Evolutionary conservation across 1,140 invertebrate species (phyloP).

Genomic region (Micrasema longulum): DNA sequence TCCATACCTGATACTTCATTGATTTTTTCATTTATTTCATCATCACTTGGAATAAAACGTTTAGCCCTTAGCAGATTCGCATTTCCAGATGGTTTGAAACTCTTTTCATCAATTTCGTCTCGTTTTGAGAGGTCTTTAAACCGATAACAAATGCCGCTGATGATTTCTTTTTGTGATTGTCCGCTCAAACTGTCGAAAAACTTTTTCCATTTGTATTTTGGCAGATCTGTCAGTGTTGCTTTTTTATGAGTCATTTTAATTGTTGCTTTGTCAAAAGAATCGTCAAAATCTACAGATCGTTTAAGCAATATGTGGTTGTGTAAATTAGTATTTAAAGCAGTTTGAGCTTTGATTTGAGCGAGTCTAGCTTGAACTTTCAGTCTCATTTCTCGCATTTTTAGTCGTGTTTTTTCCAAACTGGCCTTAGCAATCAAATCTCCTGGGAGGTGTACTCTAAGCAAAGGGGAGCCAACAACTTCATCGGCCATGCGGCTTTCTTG

Average conservation of each 20-base stretch:
- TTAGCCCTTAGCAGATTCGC: not conserved
- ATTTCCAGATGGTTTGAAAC: not conserved
- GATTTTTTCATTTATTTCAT: conserved; percentile 18
- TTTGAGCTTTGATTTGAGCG: conserved; percentile 41
- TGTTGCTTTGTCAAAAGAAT: too few relatives aligned
- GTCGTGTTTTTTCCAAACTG: conserved; percentile 40
- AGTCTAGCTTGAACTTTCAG: conserved; percentile 44
- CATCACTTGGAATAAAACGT: conserved; percentile 11
- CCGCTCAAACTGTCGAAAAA: not conserved
- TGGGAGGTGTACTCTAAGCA: not conserved
- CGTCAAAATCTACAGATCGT: not conserved
- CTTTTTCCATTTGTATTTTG: conserved; percentile 15
- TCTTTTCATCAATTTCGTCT: not conserved
- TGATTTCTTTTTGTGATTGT: not conserved
- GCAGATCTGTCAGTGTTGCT: not conserved
- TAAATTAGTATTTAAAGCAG: conserved; percentile 6
- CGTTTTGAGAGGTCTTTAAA: not conserved
- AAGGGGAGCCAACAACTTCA: conserved; percentile 4
- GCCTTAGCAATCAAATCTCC: conserved; percentile 2
- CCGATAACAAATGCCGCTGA: not conserved
- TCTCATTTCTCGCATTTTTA: conserved; percentile 44
- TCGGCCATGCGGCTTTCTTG: conserved; percentile 18
- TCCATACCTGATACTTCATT: not conserved
- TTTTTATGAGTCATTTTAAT: too few relatives aligned
- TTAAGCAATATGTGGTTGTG: conserved; percentile 11